Conservation (phyloP, 2,888 invertebrate species). For the Silvanus unidentatus region DNA sequence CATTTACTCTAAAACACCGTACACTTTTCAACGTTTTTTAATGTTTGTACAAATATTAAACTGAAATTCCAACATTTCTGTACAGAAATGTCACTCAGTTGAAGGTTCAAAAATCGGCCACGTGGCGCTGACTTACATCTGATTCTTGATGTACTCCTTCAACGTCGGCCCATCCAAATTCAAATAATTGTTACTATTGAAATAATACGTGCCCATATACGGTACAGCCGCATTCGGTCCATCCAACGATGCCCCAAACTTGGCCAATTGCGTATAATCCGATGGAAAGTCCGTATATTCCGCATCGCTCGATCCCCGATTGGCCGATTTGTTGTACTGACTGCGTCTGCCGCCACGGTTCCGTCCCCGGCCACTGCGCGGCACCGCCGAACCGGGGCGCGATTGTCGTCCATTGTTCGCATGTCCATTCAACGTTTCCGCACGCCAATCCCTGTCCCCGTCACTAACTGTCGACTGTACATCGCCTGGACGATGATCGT, state of each 20-base stretch:
- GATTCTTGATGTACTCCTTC: slow-evolving; percentile 81
- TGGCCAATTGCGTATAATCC: slow-evolving; percentile 42
- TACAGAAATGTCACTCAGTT: too few relatives aligned
- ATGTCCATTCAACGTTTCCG: slow-evolving; percentile 33
- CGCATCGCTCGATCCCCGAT: slow-evolving; percentile 45
- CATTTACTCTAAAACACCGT: too few relatives aligned
- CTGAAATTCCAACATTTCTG: too few relatives aligned
- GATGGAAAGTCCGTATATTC: slow-evolving; percentile 49
- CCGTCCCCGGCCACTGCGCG: slow-evolving; percentile 47
- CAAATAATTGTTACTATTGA: slow-evolving; percentile 48
- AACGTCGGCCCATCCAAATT: slow-evolving; percentile 52
- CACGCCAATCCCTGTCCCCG: slow-evolving; percentile 42
- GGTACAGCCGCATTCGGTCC: slow-evolving; percentile 42
- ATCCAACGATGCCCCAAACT: slow-evolving; percentile 21
- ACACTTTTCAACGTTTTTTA: too few relatives aligned
- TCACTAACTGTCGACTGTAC: slow-evolving; percentile 43
- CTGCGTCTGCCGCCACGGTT: slow-evolving; percentile 49
- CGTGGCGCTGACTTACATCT: slow-evolving; percentile 89
- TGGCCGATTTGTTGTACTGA: slow-evolving; percentile 43
- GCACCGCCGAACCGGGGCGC: slow-evolving; percentile 34
- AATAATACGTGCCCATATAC: slow-evolving; percentile 58
- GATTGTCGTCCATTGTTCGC: slow-evolving; percentile 34
- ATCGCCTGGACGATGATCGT: slow-evolving; percentile 27
- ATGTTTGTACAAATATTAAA: too few relatives aligned
- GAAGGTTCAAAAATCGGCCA: too few relatives aligned